Base-by-base conservation (phyloP, 2,888 invertebrate species). In the Chymomyza caudatula region DNA sequence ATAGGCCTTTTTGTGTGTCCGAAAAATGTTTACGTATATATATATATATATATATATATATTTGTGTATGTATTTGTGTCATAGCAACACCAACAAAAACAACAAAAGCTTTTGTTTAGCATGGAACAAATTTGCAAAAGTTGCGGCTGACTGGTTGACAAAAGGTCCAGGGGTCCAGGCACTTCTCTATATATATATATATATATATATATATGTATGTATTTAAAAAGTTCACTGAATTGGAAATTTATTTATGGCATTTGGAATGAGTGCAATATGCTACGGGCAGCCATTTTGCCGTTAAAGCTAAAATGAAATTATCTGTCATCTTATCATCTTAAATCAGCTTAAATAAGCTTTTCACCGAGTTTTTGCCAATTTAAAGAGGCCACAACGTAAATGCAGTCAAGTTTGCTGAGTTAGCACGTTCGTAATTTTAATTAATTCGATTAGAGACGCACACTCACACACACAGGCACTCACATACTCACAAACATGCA, bases 161-260 rank as follows among this genome's bases (percentile, higher is more conserved):
- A 57, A 71, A 69, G 52, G 73, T 51, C 51, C 17, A 47, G 47
- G 17, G n/a, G n/a, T n/a, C n/a, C 47, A 19, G n/a, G 47, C 5
- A 37, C 29, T 37, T 37, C 11, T 37, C 3, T 25, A 37, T 37
- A 37, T 37, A 37, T 37, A 13, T 11, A 37, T 37, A 13, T 25
- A 5, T 25, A 25, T 25, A 2, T 25, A 25, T 37, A 37, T 37
- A 11, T 0, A 4, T 37, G 37, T 37, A 6, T 37, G 37, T 47
- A 19, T 19, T 72, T 83, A 83, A 81, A 83, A 74, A 70, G 82
- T 79, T 82, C 85, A 84, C 71, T 82, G 82, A 82, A 74, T 82
- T 81, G 82, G 85, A 82, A 82, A 84, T 78, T 84, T 74, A 63
- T 63, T 37, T 37, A 37, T 37, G 29, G 29, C 29, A 37, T 37